Evolutionary conservation across 2,888 invertebrate species (phyloP), one percentile per base, ranked within the genome.

Genomic region (Andricus curvator): DNA sequence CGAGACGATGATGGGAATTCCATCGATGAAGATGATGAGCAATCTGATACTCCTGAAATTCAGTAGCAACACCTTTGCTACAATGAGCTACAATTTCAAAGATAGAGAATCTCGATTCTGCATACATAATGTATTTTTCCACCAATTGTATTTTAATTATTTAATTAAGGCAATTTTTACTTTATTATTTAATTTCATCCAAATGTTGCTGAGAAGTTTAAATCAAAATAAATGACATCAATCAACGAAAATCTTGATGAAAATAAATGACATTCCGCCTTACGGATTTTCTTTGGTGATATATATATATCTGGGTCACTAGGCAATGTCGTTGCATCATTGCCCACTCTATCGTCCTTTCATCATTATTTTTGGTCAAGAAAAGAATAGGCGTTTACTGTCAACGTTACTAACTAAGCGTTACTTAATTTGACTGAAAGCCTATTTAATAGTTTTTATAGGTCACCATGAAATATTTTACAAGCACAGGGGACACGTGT

Each of bases 1-100:
- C 67, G 37, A 44, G 70, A 67, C 22, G 80, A 77, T 48, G 80
- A 80, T 29, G 80, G 74, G 25, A 56, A 67, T 67, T 64, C 44
- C 25, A 17, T 60, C 25, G 33, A 77, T 44, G 64, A 62, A 17
- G 17, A 41, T 64, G 77, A 77, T 20, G 64, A 77, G 62, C 8
- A 77, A 65, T 56, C 33, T 56, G 77, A 77, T 65, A 64, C 22
- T 62, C 41, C 77, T 44, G 64, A 77, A 25, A 65, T 77, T 44
- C 62, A 15, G 44, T 51, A 65, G 66, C n/a, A 29, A 9, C 51
- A 78, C 41, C 66, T 60, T 44, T 33, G 13, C 17, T 29, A 11
- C 29, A 15, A 64, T 64, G 17, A 6, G 29, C 15, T 64, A 64
- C 22, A 64, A 64, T 64, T 15, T 9, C 2, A 17, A 64, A 5